Evolutionary conservation across 2,888 invertebrate genomes (phyloP), one percentile per base, ranked within the genome.

Genomic region (Acleris sparsana): DNA sequence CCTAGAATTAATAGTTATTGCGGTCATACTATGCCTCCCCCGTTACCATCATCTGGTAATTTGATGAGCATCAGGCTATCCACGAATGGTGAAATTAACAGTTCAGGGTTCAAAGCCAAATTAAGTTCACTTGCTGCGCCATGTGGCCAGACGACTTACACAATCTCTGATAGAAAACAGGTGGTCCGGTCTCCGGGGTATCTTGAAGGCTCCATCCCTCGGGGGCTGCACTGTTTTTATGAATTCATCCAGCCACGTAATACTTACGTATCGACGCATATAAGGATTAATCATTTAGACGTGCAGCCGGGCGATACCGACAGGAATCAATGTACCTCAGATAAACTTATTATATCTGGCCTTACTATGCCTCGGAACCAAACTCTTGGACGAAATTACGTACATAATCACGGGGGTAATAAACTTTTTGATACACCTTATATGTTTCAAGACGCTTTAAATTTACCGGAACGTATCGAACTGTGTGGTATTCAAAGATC

Each of bases 1-100:
- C 94, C 95, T 63, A 72, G 94, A 17, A 94, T 97, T 20, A 95
- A 94, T 1, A 93, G 80, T 55, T 95, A 94, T 74, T 98, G 98
- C 84, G 97, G 96, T 0, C 93, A 93, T 43, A 82, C 78, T 1
- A 57, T 88, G 2, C 96, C 96, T 0, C 84, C 89, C 1, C 80
- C 87, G 13, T 77, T 96, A 25, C 80, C 84, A 1, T 94, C 96
- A 0, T 94, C 96, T 0, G 81, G 87, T 5, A 95, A 95, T 78
- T 79, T 85, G 0, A 80, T 97, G 70, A 95, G 94, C 83, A 80
- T 98, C 51, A 92, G 94, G 72, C 94, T 97, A 69, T 92, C 93
- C 4, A 94, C 95, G 0, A 96, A 96, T 76, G 93, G 93, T 0
- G 86, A 88, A n/a, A 76, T 87, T 1, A 86, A 86, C 29, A 95